phyloP scores from a whole-genome alignment of 2,888 invertebrate genomes.

The Drosophila falleni region DNA sequence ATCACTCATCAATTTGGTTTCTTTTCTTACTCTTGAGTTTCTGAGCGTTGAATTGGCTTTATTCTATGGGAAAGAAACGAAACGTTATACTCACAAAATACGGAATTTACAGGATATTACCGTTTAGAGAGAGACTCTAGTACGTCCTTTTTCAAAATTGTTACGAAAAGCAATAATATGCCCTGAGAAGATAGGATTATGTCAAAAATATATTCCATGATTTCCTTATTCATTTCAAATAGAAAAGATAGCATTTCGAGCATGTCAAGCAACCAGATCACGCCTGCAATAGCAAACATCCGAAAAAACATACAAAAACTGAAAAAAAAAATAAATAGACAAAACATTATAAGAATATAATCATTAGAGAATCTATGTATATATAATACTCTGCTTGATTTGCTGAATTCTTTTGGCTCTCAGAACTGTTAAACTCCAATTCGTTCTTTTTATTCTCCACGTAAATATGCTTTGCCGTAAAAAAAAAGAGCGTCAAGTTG shows the following conservation, averaged over 20 bases:
- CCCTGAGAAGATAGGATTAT: conserved; percentile 46
- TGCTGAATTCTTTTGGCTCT: background rate
- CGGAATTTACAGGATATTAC: conserved; percentile 26
- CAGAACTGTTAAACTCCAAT: conserved; percentile 31
- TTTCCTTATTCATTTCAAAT: background rate
- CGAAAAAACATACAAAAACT: conserved; percentile 92
- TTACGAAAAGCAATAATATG: conserved; percentile 50
- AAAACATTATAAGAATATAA: background rate
- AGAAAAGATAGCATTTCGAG: conserved; percentile 90
- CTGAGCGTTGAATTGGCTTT: background rate
- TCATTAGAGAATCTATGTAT: background rate
- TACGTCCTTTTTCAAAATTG: conserved; percentile 44
- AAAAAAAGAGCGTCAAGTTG: conserved; percentile 68
- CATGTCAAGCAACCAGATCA: conserved; percentile 90
- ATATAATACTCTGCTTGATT: conserved; percentile 17
- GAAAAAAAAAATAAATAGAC: background rate
- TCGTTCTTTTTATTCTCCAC: conserved; percentile 60
- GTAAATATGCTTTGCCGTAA: conserved; percentile 70
- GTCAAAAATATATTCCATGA: background rate
- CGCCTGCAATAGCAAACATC: conserved; percentile 92
- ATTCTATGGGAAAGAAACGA: background rate
- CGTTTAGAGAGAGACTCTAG: conserved; percentile 34
- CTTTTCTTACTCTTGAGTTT: background rate
- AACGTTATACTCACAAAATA: too few relatives aligned
- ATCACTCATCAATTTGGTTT: too few relatives aligned